Evolutionary conservation across 2,888 invertebrate species (phyloP).

Genomic region (Listrodromus nycthemerus): DNA sequence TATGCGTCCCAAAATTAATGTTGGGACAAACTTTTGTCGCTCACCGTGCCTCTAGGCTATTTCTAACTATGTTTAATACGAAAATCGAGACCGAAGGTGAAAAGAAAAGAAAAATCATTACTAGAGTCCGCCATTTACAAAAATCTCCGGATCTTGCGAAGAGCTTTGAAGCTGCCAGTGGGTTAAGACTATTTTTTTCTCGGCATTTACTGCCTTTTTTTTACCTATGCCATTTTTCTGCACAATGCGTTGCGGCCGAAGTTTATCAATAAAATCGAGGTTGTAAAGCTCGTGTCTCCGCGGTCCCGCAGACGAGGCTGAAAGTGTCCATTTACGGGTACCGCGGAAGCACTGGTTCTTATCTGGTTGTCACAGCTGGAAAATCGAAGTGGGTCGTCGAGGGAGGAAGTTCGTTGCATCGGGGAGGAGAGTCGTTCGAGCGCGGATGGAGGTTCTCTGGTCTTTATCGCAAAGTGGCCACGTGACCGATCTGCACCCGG

Average conservation of each 20-base stretch:
- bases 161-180: not conserved
- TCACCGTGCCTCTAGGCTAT: too few relatives aligned
- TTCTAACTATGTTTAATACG: not conserved
- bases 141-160: not conserved
- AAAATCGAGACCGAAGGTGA: not conserved
- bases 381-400: constrained; percentile 47
- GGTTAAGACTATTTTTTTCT: not conserved
- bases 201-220: not conserved
- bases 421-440: constrained; percentile 29
- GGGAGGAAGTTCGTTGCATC: not conserved
- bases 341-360: constrained; percentile 35
- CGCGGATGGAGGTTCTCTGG: constrained; percentile 25
- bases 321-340: constrained; percentile 38
- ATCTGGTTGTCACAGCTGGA: constrained; percentile 53
- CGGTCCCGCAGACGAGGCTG: not conserved
- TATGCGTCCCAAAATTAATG: too few relatives aligned
- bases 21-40: not conserved
- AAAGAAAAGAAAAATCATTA: not conserved
- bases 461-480: constrained; percentile 63
- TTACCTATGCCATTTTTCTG: not conserved
- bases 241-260: not conserved
- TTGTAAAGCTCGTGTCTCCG: not conserved
- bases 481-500: constrained; percentile 14
- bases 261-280: not conserved
- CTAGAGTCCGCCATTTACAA: not conserved